These are phyloP conservation scores for Noctua pronuba DNA, from an alignment of 2,888 invertebrate species.

Conservation along the genomic window DNA sequence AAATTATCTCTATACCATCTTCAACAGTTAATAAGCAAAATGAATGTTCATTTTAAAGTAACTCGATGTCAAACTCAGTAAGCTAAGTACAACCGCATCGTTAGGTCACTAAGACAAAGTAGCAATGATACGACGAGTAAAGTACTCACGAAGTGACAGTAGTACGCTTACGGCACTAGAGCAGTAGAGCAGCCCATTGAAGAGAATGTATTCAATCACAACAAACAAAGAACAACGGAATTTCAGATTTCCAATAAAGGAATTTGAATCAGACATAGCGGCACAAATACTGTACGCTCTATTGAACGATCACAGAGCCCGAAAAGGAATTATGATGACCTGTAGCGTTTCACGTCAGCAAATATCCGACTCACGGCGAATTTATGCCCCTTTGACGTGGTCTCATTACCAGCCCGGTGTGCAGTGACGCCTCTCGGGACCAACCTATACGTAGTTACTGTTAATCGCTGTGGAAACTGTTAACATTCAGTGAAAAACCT, in stretches of 20 bases:
- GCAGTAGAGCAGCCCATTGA: constrained; percentile 6
- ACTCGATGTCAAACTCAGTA: background rate
- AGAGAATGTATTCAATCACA: background rate
- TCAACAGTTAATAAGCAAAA: background rate
- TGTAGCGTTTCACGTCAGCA: constrained; percentile 23
- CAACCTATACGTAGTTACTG: background rate
- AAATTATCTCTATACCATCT: background rate
- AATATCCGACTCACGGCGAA: constrained; percentile 26
- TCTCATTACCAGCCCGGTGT: constrained; percentile 35
- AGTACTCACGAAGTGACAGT: constrained; percentile 23
- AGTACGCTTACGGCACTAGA: background rate
- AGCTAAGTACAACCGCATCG: background rate
- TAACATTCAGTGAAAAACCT: background rate
- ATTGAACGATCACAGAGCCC: constrained; percentile 1
- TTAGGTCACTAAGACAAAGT: constrained; percentile 17
- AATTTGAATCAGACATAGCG: constrained; percentile 1
- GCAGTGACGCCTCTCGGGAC: constrained; percentile 9
- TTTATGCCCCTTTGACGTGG: constrained; percentile 45
- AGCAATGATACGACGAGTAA: constrained; percentile 6
- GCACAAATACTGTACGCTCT: background rate
- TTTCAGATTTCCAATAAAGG: background rate
- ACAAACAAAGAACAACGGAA: background rate
- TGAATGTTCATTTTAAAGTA: background rate
- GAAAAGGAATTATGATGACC: constrained; percentile 20
- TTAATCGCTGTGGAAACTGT: background rate